Evolutionary conservation across 2,797 vertebrate species (phyloP), one percentile per base, ranked within the genome.

Genomic region (Caiman crocodilus): DNA sequence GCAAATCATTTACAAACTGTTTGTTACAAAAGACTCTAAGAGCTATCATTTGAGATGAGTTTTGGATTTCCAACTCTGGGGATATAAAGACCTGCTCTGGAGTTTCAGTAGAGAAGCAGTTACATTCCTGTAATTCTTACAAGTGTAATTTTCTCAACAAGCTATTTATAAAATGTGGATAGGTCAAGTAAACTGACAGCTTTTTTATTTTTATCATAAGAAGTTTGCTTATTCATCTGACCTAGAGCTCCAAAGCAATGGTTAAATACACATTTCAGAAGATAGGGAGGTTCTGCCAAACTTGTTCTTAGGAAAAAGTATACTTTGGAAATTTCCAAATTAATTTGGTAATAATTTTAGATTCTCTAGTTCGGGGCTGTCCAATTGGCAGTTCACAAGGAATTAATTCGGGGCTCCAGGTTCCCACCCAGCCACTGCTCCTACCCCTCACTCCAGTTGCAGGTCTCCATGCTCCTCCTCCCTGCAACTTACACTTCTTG

Each of bases 141-240:
- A 28, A 1, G 2, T 1, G 14, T 7, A 18, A 11, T 35, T 14
- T n/a, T 1, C 17, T 15, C 3, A 6, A 35, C 23, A 5, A 58
- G 2, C 7, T 91, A 6, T 58, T 88, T 57, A 28, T 20, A 73
- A 81, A 2, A 11, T 28, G 75, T 69, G 26, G 64, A 80, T 12
- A 2, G 14, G 76, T 11, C 26, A 10, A 94, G 42, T 50, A 50
- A 50, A 50, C 7, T 50, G 42, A 50, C 11, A 50, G 10, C 42
- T 50, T 50, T 50, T 50, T 5, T 4, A 59, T 25, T 58, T 79
- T 75, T 83, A 12, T 25, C 4, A 82, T n/a, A 74, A 69, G n/a
- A 11, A 14, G 60, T 12, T 42, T 89, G 26, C 23, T 58, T n/a
- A 16, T 32, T 15, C 15, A 71, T 15, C 3, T 35, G 9, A 60